Evolutionary conservation across 2,113 vertebrate species (phyloP), one percentile per base, ranked within the genome.

Genomic region (Calcarius ornatus): DNA sequence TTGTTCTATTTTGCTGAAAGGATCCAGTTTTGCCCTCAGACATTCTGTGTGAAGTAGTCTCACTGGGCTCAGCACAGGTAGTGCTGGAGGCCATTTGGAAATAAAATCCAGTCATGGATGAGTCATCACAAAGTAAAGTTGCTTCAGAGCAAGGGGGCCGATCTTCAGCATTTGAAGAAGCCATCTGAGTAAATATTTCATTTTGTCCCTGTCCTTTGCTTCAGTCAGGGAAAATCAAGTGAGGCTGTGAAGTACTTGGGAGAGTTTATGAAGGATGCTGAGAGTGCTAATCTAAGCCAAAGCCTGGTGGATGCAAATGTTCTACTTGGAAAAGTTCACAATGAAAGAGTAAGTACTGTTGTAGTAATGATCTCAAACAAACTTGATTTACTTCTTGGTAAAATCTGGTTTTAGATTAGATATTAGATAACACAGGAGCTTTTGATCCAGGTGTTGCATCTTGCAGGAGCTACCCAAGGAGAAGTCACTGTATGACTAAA

Each of bases 291-390:
- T 28, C 96, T 97, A 45, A 96, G 31, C 51, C 94, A 94, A 31
- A 97, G 98, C 66, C 37, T 98, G 33, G 94, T 98, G 82, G 97
- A 96, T 96, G 97, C 97, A 13, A 96, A 97, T 71, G 59, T 96
- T 2, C 96, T 98, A 54, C 97, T 98, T 57, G 98, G 98, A 23
- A 98, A 98, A 73, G 96, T 98, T 94, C 97, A 98, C 86, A 98
- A 98, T 66, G 81, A 96, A 93, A 97, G 60, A 72, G 98, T 98
- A 92, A 98, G 98, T 97, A 92, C 30, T 84, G 11, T 7, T 92
- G 48, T 47, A 66, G 31, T 81, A 61, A 86, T 42, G 19, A 38
- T 51, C 57, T 70, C 28, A 48, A 64, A 77, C 33, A 64, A 64
- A 2, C 27, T 82, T 35, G 10, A 25, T 65, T 89, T 86, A 40